Evolutionary conservation across 2,113 vertebrate species (phyloP).

Genomic region (Oryzias melastigma): DNA sequence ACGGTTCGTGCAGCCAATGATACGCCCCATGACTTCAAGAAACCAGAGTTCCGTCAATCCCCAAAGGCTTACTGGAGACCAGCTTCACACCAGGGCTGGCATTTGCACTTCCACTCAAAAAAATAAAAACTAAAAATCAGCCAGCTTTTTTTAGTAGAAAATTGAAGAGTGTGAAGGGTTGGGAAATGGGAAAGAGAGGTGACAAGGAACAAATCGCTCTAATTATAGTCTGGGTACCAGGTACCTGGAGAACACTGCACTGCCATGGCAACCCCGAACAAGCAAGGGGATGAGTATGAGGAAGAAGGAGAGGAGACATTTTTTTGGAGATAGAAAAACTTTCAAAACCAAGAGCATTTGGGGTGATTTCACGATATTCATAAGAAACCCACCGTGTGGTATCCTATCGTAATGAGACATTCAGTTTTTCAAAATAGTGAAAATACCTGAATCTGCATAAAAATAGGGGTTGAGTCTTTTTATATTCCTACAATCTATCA

Average conservation of each 20-base stretch:
- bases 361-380: background rate
- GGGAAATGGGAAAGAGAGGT: conserved; percentile 10
- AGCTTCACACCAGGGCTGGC: conserved; percentile 1
- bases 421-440: too few species aligned
- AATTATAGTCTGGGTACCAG: conserved; percentile 59
- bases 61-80: conserved; percentile 16
- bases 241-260: conserved; percentile 37
- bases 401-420: too few species aligned
- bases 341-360: background rate
- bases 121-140: background rate
- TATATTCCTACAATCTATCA: too few species aligned
- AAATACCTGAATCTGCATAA: background rate
- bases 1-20: background rate
- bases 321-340: conserved; percentile 16
- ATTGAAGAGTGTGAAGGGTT: background rate
- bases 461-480: background rate
- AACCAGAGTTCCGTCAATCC: conserved; percentile 29
- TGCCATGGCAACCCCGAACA: conserved; percentile 55
- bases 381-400: too few species aligned
- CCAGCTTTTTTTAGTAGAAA: conserved; percentile 11
- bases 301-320: conserved; percentile 21
- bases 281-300: conserved; percentile 17
- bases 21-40: background rate
- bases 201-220: conserved; percentile 25
- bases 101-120: background rate